phyloP scores from a whole-genome alignment of 2,113 vertebrate species.

The Platysternon megacephalum region DNA sequence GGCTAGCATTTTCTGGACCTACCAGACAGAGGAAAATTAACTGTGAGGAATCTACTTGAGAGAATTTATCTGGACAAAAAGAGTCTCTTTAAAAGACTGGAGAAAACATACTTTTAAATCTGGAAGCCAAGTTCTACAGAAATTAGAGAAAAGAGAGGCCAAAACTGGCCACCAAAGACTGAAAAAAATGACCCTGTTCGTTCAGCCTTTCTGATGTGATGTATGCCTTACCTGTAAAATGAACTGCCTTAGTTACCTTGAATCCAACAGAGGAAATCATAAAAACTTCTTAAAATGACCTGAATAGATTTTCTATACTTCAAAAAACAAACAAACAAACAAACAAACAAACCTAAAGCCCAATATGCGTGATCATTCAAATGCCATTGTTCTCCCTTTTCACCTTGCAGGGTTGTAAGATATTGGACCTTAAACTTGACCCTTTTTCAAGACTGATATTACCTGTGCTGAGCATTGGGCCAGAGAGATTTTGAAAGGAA shows the following conservation, averaged over 20 bases:
- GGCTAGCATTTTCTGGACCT: neutral
- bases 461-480: neutral
- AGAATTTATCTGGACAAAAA: neutral
- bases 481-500: neutral
- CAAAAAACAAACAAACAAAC: neutral
- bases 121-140: neutral
- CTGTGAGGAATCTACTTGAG: neutral
- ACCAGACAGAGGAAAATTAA: neutral
- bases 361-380: neutral
- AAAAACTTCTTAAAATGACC: neutral
- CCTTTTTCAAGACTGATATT: neutral
- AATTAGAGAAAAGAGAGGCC: neutral
- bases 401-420: neutral
- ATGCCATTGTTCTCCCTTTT: neutral
- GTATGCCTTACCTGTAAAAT: neutral
- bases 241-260: neutral
- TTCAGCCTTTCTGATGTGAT: neutral
- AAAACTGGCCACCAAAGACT: neutral
- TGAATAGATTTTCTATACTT: neutral
- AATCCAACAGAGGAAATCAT: neutral
- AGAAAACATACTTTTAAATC: neutral
- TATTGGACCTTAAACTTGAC: neutral
- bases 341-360: neutral
- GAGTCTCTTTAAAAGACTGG: neutral
- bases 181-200: neutral